Percentiles rank a stretch among this genome's conserved stretches.
phyloP scores from a whole-genome alignment of 1,140 invertebrate genomes.

The Leptinotarsa undecemlineata region DNA sequence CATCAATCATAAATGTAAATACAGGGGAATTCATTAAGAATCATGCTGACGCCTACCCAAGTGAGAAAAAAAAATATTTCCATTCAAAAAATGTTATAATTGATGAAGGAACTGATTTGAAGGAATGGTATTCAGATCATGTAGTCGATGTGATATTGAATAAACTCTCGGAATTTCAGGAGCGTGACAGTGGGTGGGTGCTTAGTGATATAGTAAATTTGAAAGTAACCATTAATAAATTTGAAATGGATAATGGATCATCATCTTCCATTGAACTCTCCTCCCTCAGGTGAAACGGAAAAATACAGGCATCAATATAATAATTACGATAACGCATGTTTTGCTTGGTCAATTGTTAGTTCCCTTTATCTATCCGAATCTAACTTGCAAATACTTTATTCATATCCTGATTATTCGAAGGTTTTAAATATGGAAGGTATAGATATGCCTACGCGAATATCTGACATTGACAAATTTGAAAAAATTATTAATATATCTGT shows the following conservation, averaged over 20 bases:
- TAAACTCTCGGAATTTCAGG: conserved; percentile 32
- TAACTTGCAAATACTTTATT: conserved; percentile 38
- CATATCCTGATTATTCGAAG: conserved; percentile 47
- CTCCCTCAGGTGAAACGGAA: conserved; percentile 37
- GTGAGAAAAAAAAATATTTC: conserved; percentile 20
- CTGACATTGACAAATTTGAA: conserved; percentile 53
- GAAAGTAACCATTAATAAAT: too few species aligned
- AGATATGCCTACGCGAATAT: conserved; percentile 52
- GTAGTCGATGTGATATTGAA: conserved; percentile 7
- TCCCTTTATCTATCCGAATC: conserved; percentile 48
- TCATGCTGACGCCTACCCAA: neutral
- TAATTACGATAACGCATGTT: conserved; percentile 52
- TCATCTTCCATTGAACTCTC: too few species aligned
- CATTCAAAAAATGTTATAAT: neutral
- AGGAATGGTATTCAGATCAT: neutral
- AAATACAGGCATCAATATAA: conserved; percentile 51
- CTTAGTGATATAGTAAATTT: too few species aligned
- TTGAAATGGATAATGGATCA: too few species aligned
- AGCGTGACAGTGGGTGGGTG: conserved; percentile 31
- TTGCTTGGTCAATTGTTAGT: conserved; percentile 50
- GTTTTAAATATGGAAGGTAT: conserved; percentile 52
- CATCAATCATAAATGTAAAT: neutral
- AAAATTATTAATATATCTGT: conserved; percentile 52
- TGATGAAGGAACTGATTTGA: neutral
- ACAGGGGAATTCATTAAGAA: conserved; percentile 13